Evolutionary conservation across 2,888 invertebrate species (phyloP).

Genomic region (Sinelater perroti): DNA sequence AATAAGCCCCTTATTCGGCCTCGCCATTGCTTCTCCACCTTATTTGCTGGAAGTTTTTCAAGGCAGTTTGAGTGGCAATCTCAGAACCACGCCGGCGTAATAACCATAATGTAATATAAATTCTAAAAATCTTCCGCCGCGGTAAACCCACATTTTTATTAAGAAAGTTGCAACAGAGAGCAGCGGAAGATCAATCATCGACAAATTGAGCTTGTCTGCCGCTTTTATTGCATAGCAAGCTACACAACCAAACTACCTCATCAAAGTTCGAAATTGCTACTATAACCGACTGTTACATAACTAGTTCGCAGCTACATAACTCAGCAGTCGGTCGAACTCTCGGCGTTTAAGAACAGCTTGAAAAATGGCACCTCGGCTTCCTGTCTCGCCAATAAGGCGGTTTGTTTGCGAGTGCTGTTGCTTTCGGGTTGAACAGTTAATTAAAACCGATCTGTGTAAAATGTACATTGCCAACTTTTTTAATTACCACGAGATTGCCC

Average conservation of each 20-base stretch:
- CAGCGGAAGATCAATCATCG: not conserved
- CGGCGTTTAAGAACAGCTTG: not conserved
- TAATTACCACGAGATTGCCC: conserved; percentile 1
- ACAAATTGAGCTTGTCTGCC: no score
- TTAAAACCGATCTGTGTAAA: not conserved
- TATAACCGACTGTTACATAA: conserved; percentile 1
- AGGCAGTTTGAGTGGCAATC: no score
- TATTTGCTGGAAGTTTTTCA: not conserved
- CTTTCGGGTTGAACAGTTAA: conserved; percentile 7
- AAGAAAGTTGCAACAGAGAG: no score
- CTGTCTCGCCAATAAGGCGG: not conserved
- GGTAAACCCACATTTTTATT: no score
- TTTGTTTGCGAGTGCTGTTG: not conserved
- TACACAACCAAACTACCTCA: not conserved
- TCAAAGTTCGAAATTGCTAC: not conserved
- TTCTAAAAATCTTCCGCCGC: no score
- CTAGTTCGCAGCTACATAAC: no score
- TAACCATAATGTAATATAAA: no score
- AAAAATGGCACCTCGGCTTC: not conserved
- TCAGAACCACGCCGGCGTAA: no score
- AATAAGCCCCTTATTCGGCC: conserved; percentile 7
- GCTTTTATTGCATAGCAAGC: not conserved
- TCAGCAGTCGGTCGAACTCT: not conserved
- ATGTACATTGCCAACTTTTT: not conserved
- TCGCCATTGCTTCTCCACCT: not conserved